Base-by-base conservation (phyloP, 2,888 invertebrate genomes). In the Ligdia adustata region DNA sequence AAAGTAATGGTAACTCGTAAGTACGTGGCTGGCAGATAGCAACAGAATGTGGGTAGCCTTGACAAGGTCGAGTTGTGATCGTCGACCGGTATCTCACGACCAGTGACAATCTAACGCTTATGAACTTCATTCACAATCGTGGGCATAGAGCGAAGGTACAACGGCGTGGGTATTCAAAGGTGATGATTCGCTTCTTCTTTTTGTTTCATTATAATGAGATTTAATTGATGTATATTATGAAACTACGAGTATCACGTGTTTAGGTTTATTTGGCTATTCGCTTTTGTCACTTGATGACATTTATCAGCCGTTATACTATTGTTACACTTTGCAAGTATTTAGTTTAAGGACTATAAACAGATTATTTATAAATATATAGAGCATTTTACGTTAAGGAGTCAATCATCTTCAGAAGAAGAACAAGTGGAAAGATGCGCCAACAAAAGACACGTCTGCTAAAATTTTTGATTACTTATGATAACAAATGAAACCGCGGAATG, bases 21-120 rank as follows among this genome's bases (percentile, higher is more conserved):
- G 16, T 16, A 5, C 3, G 16, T n/a, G 16, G 5, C 3, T 16
- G 22, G 22, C 3, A 7, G 22, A 4, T n/a, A 22, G 7, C 26
- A 14, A 39, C 16, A 33, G 22, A 49, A 49, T 49, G 51, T 28
- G 55, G 71, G 44, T 64, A 52, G 66, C 72, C 72, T 71, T 71
- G 72, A 66, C 70, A 71, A 73, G 71, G 72, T 64, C 72, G 63
- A 45, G 50, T 44, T 58, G 54, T 54, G 60, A 42, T 55, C 60
- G 49, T 39, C 42, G 42, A 55, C 54, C 53, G 49, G 42, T 47
- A 38, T 35, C 43, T 22, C 47, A 43, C 46, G 45, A 37, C 14
- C 6, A 9, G 22, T 54, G 49, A 53, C 53, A 52, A 45, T 46
- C 43, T 45, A 45, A 51, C 22, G 22, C 4, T 16, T 22, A n/a